Conservation (phyloP, 2,797 vertebrate genomes). For the Myotis vivesi region DNA sequence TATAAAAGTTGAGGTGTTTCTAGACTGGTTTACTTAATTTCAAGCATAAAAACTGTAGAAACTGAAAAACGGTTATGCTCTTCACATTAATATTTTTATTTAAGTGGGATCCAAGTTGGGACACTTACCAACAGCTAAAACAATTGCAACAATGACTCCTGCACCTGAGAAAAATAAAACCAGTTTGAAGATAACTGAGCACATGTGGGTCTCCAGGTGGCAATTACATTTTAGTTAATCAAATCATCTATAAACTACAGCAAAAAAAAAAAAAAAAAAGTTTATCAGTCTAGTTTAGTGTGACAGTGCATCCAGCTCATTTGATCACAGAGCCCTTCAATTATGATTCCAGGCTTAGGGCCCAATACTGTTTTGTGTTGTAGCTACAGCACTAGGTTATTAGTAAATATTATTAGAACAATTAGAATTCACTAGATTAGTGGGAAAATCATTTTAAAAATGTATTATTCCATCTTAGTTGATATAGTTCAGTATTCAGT, state of each 20-base stretch:
- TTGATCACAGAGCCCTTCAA: not conserved
- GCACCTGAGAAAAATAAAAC: not conserved
- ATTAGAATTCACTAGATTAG: not conserved
- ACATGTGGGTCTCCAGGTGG: not conserved
- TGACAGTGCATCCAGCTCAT: not conserved
- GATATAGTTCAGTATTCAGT: not conserved
- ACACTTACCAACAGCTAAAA: not conserved
- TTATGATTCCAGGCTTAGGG: not conserved
- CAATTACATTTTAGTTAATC: not conserved
- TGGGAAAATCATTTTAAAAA: constrained; percentile 10
- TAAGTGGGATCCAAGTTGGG: not conserved
- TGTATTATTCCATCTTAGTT: not conserved
- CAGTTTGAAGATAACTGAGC: not conserved
- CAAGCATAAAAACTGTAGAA: constrained; percentile 6
- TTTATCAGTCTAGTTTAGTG: not conserved
- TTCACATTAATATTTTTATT: not conserved
- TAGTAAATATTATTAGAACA: not conserved
- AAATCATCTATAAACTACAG: not conserved
- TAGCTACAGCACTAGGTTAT: not conserved
- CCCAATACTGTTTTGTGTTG: not conserved
- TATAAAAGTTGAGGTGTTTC: not conserved
- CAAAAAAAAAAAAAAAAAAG: not conserved
- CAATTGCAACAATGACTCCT: not conserved
- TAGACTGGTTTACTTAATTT: not conserved
- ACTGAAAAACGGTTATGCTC: not conserved